Percentiles rank a stretch among this genome's conserved stretches.
These are phyloP conservation scores for Drosophila borealis DNA, from an alignment of 2,888 invertebrate genomes.

Conservation along the genomic window DNA sequence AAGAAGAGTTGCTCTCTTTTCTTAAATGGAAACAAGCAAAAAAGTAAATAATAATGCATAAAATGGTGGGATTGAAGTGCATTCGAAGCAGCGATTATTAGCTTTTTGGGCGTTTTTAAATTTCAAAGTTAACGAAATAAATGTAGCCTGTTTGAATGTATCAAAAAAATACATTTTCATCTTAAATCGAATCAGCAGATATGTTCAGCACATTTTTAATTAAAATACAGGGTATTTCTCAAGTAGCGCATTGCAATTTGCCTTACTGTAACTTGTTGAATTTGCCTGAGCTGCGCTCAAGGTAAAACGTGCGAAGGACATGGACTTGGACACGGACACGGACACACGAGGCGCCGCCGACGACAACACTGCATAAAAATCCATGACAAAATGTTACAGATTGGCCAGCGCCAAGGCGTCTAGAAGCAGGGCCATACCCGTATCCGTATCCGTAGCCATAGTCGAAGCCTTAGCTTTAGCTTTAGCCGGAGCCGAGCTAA, in stretches of 20 bases:
- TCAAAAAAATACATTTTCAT: background rate
- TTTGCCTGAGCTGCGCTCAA: constrained; percentile 45
- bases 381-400: constrained; percentile 74
- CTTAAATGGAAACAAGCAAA: background rate
- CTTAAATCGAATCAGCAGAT: background rate
- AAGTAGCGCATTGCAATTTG: background rate
- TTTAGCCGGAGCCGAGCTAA: constrained; percentile 27
- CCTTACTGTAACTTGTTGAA: constrained; percentile 61
- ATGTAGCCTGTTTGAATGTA: too few species aligned
- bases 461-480: constrained; percentile 12
- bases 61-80: too few species aligned
- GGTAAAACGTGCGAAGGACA: constrained; percentile 64
- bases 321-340: constrained; percentile 13
- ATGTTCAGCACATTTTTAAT: too few species aligned
- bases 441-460: constrained; percentile 5
- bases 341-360: constrained; percentile 14
- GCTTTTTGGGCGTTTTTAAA: too few species aligned
- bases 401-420: constrained; percentile 53
- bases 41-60: background rate
- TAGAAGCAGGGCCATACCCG: constrained; percentile 19
- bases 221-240: constrained; percentile 8
- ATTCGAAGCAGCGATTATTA: too few species aligned
- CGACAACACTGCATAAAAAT: constrained; percentile 46
- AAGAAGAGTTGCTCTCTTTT: background rate
- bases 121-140: too few species aligned